Conservation (phyloP, 2,888 invertebrate species). For the Orthonevra nobilis region DNA sequence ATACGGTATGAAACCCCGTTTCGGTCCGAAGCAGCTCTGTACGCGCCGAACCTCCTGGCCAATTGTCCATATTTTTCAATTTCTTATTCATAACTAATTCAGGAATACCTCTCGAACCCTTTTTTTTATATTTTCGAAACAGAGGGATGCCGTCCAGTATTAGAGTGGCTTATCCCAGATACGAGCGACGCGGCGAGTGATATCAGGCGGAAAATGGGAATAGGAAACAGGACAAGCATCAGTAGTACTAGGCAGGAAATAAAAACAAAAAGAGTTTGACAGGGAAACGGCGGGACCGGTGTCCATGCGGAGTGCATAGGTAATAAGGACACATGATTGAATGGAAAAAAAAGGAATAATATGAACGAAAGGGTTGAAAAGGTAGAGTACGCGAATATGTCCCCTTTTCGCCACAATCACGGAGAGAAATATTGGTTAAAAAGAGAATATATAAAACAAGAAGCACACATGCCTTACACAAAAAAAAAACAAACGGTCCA, state of each 20-base stretch:
- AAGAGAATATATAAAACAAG: constrained; percentile 5
- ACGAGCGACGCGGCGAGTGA: constrained; percentile 49
- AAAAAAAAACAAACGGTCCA: constrained; percentile 40
- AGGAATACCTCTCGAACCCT: constrained; percentile 66
- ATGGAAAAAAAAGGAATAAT: constrained; percentile 37
- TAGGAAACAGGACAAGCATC: constrained; percentile 52
- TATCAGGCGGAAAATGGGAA: constrained; percentile 69
- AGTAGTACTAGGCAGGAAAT: constrained; percentile 58
- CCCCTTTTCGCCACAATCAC: constrained; percentile 69
- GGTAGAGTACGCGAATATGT: constrained; percentile 45
- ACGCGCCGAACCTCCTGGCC: constrained; percentile 57
- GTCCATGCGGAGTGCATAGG: constrained; percentile 66
- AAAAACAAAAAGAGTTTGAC: constrained; percentile 42
- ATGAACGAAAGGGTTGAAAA: constrained; percentile 65
- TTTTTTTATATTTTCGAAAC: constrained; percentile 44
- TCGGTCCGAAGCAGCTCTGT: constrained; percentile 34
- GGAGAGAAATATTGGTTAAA: constrained; percentile 63
- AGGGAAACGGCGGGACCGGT: constrained; percentile 47
- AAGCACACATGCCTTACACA: neutral
- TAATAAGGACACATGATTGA: constrained; percentile 67
- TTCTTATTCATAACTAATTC: constrained; percentile 72
- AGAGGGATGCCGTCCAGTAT: constrained; percentile 21
- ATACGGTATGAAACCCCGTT: constrained; percentile 28
- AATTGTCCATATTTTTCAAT: constrained; percentile 72
- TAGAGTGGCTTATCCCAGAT: constrained; percentile 62